phyloP scores from a whole-genome alignment of 2,113 vertebrate species.

The Protobothrops flavoviridis region DNA sequence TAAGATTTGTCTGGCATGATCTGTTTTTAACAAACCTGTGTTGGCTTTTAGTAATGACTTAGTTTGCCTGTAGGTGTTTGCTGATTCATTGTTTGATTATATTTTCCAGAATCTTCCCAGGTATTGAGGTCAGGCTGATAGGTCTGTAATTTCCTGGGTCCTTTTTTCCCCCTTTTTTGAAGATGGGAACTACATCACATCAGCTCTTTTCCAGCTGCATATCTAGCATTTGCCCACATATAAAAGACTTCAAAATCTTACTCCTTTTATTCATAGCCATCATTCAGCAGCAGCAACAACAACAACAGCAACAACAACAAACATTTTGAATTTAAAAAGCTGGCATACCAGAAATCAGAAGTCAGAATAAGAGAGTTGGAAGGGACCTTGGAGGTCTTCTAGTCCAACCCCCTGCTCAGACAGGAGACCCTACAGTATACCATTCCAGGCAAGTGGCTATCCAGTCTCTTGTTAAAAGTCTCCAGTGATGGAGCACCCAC shows the following conservation, averaged over 20 bases:
- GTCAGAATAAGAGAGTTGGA: background rate
- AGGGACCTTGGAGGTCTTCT: background rate
- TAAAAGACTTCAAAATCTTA: background rate
- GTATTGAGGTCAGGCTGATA: no score
- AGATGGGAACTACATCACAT: no score
- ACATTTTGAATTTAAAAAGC: background rate
- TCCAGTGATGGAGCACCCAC: background rate
- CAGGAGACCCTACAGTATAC: background rate
- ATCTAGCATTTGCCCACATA: background rate
- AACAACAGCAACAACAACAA: background rate
- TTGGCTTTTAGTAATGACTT: no score
- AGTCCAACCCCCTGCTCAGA: background rate
- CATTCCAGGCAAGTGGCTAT: background rate
- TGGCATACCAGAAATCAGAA: background rate
- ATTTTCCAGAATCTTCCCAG: no score
- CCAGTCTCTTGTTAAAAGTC: background rate
- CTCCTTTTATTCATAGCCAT: background rate
- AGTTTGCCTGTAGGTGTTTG: no score
- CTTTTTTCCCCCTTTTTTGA: no score
- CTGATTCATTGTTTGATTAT: no score
- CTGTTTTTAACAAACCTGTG: no score
- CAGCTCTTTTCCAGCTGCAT: background rate
- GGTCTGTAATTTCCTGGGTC: no score
- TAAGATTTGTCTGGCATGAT: no score
- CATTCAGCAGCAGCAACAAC: background rate